Percentiles rank a stretch among this genome's conserved stretches.
phyloP scores from a whole-genome alignment of 2,113 vertebrate species.

The Geococcyx californianus region DNA sequence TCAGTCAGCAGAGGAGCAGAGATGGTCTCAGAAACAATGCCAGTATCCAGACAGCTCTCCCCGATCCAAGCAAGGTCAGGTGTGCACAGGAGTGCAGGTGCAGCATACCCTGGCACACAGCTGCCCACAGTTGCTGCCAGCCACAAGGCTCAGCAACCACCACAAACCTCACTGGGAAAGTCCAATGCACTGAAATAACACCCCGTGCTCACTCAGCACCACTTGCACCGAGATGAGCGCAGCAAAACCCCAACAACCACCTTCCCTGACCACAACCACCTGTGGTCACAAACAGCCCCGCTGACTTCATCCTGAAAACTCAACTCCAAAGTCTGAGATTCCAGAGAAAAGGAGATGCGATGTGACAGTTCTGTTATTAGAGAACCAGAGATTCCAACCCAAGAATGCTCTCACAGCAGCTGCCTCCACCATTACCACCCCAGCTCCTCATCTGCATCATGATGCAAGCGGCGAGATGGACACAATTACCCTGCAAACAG shows the following conservation, averaged over 20 bases:
- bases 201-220: not conserved
- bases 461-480: rapidly evolving
- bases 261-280: not conserved
- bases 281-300: rapidly evolving
- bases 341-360: not conserved
- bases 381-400: not conserved
- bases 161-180: not conserved
- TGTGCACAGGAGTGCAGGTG: not conserved
- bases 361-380: not conserved
- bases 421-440: not conserved
- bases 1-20: rapidly evolving
- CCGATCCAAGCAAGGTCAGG: rapidly evolving
- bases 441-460: not conserved
- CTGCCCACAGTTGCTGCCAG: rapidly evolving
- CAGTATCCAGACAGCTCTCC: not conserved
- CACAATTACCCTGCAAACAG: not conserved
- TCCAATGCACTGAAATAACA: rapidly evolving
- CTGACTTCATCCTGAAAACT: not conserved
- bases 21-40: rapidly evolving
- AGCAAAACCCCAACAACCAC: not conserved
- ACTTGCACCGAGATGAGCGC: rapidly evolving
- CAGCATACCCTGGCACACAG: not conserved
- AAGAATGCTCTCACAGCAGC: not conserved
- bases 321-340: not conserved
- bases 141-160: rapidly evolving